Conservation (phyloP, 2,113 vertebrate genomes). For the Hucho hucho region DNA sequence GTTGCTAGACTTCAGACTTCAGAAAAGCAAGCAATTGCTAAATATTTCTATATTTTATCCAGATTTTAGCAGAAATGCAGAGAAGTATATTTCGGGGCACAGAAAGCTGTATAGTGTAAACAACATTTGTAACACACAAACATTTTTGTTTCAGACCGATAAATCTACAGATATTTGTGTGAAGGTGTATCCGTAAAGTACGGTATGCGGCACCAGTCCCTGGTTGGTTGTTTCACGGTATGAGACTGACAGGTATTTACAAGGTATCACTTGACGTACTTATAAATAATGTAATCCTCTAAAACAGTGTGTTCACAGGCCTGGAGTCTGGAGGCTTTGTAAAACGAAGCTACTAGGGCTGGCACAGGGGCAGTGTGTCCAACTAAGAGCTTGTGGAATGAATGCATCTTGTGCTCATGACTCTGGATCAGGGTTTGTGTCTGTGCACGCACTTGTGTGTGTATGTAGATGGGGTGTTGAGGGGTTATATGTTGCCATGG, state of each 20-base stretch:
- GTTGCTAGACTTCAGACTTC: no score
- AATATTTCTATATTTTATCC: no score
- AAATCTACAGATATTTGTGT: slow-evolving; percentile 1
- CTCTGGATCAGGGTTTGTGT: slow-evolving; percentile 1
- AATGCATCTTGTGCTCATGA: slow-evolving; percentile 20
- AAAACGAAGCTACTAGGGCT: slow-evolving; percentile 15
- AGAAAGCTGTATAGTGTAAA: no score
- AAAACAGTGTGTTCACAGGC: slow-evolving; percentile 48
- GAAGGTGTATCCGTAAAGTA: not conserved
- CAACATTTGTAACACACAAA: no score
- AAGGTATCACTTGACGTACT: slow-evolving; percentile 31
- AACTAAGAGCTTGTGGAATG: slow-evolving; percentile 1
- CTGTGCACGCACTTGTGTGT: not conserved
- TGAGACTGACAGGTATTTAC: slow-evolving; percentile 31
- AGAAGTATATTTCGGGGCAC: no score
- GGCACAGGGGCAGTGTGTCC: slow-evolving; percentile 16
- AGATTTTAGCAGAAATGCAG: no score
- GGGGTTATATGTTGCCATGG: not conserved
- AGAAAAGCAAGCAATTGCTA: no score
- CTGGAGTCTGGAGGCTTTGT: slow-evolving; percentile 6
- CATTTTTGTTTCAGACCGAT: no score
- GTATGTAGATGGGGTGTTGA: not conserved
- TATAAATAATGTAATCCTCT: slow-evolving; percentile 42
- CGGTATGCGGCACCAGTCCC: not conserved
- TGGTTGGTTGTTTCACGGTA: slow-evolving; percentile 1